These are phyloP conservation scores for Apodemus sylvaticus DNA, from an alignment of 2,113 vertebrate species.

Conservation along the genomic window DNA sequence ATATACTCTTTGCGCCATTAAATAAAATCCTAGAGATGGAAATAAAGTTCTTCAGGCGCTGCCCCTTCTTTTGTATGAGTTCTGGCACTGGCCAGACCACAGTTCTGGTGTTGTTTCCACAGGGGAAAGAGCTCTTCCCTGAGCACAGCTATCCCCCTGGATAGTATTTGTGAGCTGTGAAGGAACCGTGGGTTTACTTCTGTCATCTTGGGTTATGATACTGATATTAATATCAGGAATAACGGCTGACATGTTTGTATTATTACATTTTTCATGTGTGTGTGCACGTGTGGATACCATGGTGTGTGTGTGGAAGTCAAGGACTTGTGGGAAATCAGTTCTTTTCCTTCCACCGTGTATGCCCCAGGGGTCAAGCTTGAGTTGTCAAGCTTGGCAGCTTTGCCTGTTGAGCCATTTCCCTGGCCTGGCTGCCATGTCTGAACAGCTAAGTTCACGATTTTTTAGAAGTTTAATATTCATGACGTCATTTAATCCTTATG, in stretches of 20 bases:
- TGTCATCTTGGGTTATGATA: neutral
- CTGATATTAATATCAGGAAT: too few relatives aligned
- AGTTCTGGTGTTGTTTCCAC: neutral
- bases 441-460: neutral
- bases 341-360: neutral
- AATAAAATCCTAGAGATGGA: neutral
- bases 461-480: neutral
- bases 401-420: neutral
- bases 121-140: neutral
- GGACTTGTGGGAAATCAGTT: neutral
- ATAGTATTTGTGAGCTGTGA: neutral
- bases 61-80: neutral
- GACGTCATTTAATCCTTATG: neutral
- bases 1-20: neutral
- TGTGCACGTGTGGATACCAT: neutral
- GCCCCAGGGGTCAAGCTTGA: neutral
- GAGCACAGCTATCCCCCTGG: neutral
- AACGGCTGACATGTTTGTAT: too few relatives aligned
- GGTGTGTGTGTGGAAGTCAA: neutral
- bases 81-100: neutral
- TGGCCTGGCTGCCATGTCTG: neutral
- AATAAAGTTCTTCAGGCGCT: neutral
- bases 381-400: neutral
- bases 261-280: too few relatives aligned
- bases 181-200: neutral